A percentile compares a stretch with the other conserved stretches of the same genome.
Conservation (phyloP, 2,888 invertebrate genomes). For the Flabesymbios commensalis region DNA sequence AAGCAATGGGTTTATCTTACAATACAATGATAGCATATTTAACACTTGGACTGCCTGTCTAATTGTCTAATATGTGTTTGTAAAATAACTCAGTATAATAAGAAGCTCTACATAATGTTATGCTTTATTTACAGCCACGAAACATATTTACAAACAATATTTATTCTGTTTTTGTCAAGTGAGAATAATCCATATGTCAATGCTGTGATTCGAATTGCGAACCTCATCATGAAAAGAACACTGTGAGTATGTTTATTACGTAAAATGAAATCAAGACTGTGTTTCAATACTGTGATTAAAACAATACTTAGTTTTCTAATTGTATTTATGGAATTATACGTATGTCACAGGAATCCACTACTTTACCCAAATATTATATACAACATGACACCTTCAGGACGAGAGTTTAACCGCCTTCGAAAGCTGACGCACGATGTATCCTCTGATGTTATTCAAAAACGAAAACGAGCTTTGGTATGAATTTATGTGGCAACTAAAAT, state of each 20-base stretch:
- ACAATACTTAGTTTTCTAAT: not conserved
- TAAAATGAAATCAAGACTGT: too few relatives aligned
- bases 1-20: too few relatives aligned
- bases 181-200: conserved; percentile 24
- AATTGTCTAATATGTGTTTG: too few relatives aligned
- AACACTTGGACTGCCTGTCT: too few relatives aligned
- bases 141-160: too few relatives aligned
- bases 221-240: conserved; percentile 13
- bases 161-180: too few relatives aligned
- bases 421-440: conserved; percentile 22
- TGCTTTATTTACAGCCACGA: too few relatives aligned
- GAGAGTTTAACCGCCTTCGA: conserved; percentile 17
- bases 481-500: not conserved
- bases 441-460: conserved; percentile 17
- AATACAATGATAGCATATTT: too few relatives aligned
- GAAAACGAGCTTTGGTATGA: conserved; percentile 14
- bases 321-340: not conserved
- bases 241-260: too few relatives aligned
- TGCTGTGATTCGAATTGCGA: conserved; percentile 20
- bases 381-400: conserved; percentile 12
- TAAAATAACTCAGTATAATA: too few relatives aligned
- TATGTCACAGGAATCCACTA: conserved; percentile 26
- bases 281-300: too few relatives aligned
- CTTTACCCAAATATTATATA: conserved; percentile 28
- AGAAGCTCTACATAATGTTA: too few relatives aligned